Evolutionary conservation across 1,140 invertebrate species (phyloP).

Genomic region (Eriocheir sinensis): DNA sequence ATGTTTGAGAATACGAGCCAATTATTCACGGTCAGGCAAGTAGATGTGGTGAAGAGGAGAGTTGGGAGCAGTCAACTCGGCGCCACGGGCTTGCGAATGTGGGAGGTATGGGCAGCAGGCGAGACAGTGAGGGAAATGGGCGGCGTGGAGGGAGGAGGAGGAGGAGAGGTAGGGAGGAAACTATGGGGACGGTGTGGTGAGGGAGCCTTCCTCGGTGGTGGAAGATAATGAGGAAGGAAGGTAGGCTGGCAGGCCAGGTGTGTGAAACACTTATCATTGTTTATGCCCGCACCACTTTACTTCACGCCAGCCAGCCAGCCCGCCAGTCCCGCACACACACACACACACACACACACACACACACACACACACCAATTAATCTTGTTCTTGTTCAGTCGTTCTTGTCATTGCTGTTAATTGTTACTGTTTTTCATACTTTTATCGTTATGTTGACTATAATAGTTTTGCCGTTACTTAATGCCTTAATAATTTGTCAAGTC

Average conservation of each 20-base stretch:
- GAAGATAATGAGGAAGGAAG: slow-evolving; percentile 35
- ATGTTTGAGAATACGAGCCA: too few relatives aligned
- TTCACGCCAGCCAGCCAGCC: not conserved
- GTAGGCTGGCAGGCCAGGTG: slow-evolving; percentile 33
- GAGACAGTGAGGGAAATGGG: not conserved
- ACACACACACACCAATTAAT: not conserved
- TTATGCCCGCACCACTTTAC: slow-evolving; percentile 51
- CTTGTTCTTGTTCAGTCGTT: too few relatives aligned
- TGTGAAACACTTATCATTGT: slow-evolving; percentile 48
- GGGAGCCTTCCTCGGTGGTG: not conserved
- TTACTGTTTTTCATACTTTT: too few relatives aligned
- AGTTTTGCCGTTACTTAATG: too few relatives aligned
- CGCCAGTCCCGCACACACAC: not conserved
- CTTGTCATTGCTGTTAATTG: too few relatives aligned
- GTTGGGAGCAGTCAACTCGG: not conserved
- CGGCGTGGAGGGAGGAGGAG: not conserved
- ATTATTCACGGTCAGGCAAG: too few relatives aligned
- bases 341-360: not conserved
- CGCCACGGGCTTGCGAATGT: not conserved
- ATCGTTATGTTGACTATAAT: too few relatives aligned
- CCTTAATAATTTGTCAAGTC: too few relatives aligned
- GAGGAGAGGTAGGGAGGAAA: not conserved
- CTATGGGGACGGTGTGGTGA: not conserved
- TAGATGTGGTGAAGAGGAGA: not conserved
- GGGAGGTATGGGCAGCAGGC: not conserved